Evolutionary conservation across 2,797 vertebrate genomes (phyloP), one percentile per base, ranked within the genome.

Genomic region (Helarctos malayanus): DNA sequence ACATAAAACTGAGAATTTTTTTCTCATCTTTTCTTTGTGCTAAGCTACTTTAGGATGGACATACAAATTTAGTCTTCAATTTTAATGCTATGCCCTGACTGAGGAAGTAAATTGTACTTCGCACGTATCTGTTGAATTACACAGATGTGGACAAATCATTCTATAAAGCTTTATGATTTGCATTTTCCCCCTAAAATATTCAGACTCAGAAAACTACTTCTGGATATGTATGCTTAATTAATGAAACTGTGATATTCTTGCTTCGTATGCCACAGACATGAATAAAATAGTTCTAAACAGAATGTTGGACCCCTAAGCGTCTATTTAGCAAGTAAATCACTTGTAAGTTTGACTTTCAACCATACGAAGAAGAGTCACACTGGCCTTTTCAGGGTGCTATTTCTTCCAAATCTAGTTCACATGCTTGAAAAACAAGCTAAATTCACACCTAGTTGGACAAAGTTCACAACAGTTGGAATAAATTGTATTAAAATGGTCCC

Each of bases 281-380:
- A 80, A 45, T 63, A 23, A 56, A 83, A 41, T 25, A 59, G 11
- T 82, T 95, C 16, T 80, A 52, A 65, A n/a, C 5, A 45, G 25
- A 94, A 71, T 56, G 7, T 84, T 52, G 45, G 71, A 11, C 14
- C 15, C 29, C 9, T 38, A 86, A 84, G 45, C 25, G 32, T 89
- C 25, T 82, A 15, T 38, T 95, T 94, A 91, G 61, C 45, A 75
- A 89, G 63, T 76, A 92, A 76, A 61, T 73, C 91, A 68, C 89
- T 92, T 47, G 27, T 63, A 79, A 92, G 52, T 38, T 63, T 80
- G 79, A 78, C 21, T 96, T 96, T 83, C 47, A 63, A 7, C n/a
- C n/a, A 75, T 29, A 35, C 16, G 73, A 68, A 94, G 54, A 25
- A 78, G 38, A 91, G 25, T 63, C 19, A 47, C 1, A 1, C 35